Percentiles rank a stretch among this genome's conserved stretches.
phyloP scores from a whole-genome alignment of 2,113 vertebrate genomes.

The Lamprologus callipterus region DNA sequence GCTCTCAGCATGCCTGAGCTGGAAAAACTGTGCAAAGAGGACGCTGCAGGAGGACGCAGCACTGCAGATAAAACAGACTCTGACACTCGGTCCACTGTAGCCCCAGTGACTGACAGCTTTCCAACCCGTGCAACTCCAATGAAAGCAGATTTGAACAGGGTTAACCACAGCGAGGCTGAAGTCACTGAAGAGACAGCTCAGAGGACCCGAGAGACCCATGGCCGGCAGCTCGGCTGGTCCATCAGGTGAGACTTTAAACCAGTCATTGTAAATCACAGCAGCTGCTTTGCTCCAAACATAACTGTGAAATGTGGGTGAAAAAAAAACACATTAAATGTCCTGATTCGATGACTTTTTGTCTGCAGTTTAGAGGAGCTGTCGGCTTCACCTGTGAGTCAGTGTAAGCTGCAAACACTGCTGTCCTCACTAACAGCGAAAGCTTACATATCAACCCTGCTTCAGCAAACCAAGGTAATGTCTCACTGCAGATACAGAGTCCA shows the following conservation, averaged over 20 bases:
- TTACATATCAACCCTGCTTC: slow-evolving; percentile 69
- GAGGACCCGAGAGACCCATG: not conserved
- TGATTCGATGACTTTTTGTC: not conserved
- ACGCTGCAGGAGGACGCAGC: slow-evolving; percentile 39
- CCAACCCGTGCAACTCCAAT: not conserved
- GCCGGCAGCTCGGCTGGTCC: slow-evolving; percentile 66
- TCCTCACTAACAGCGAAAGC: slow-evolving; percentile 62
- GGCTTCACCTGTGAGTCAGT: slow-evolving; percentile 69
- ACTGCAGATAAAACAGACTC: slow-evolving; percentile 70
- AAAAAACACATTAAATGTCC: not conserved
- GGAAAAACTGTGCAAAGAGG: slow-evolving; percentile 80
- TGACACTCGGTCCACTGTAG: slow-evolving; percentile 53
- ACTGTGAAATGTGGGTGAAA: not conserved
- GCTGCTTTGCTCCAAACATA: not conserved
- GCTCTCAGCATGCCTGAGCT: slow-evolving; percentile 91
- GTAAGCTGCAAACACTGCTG: slow-evolving; percentile 75
- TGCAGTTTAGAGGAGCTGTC: slow-evolving; percentile 79
- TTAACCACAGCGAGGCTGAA: not conserved
- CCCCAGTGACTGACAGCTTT: not conserved
- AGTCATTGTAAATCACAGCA: not conserved
- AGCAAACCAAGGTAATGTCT: slow-evolving; percentile 60
- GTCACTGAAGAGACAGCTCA: slow-evolving; percentile 9
- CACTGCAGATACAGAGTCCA: not conserved
- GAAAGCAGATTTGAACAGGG: not conserved
- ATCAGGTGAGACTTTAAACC: slow-evolving; percentile 72